These are phyloP conservation scores for Danaus melanippus DNA, from an alignment of 1,140 invertebrate species.

Conservation along the genomic window DNA sequence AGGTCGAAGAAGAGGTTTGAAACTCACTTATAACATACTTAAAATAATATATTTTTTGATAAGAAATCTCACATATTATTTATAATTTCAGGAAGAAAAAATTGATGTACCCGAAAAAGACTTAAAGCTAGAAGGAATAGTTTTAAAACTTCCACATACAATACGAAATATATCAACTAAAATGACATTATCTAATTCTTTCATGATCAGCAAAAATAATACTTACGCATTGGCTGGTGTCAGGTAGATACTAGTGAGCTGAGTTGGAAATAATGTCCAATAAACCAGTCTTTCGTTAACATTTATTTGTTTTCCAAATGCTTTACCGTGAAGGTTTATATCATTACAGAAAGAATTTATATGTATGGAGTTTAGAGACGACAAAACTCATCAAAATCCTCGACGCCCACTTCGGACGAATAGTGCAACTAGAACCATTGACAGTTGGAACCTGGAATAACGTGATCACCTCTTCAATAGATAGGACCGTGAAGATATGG, in stretches of 20 bases:
- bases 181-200: slow-evolving; percentile 89
- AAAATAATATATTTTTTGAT: neutral
- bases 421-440: slow-evolving; percentile 90
- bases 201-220: slow-evolving; percentile 91
- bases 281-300: too few relatives aligned
- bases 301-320: neutral
- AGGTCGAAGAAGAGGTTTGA: slow-evolving; percentile 32
- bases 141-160: slow-evolving; percentile 87
- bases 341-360: slow-evolving; percentile 88
- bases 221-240: slow-evolving; percentile 96
- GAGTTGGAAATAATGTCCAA: too few relatives aligned
- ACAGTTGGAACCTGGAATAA: slow-evolving; percentile 94
- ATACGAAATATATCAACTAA: slow-evolving; percentile 94
- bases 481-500: slow-evolving; percentile 98
- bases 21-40: too few relatives aligned
- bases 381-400: slow-evolving; percentile 90
- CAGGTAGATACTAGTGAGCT: slow-evolving; percentile 65
- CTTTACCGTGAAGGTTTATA: too few relatives aligned
- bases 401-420: slow-evolving; percentile 97
- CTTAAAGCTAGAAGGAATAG: slow-evolving; percentile 72
- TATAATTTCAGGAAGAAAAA: slow-evolving; percentile 43
- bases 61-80: slow-evolving; percentile 16
- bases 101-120: slow-evolving; percentile 52
- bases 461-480: slow-evolving; percentile 96
- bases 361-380: slow-evolving; percentile 91